Evolutionary conservation across 2,797 vertebrate genomes (phyloP).

Genomic region (Graptemys geographica): DNA sequence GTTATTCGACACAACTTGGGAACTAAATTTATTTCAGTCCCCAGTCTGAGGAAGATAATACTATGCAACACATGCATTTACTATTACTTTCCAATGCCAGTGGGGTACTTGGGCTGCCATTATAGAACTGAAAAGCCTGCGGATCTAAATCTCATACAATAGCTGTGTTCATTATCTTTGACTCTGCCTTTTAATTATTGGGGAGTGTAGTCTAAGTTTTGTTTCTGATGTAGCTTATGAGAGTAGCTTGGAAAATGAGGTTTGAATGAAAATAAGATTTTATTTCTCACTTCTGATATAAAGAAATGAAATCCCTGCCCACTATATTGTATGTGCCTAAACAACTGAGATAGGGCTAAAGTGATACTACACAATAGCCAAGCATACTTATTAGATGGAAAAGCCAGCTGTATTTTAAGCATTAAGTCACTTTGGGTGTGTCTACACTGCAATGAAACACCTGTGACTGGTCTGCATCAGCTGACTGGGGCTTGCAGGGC

Average conservation of each 20-base stretch:
- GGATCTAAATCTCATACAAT: not conserved
- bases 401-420: not conserved
- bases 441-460: not conserved
- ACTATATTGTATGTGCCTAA: not conserved
- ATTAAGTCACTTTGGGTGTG: not conserved
- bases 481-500: no score
- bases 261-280: not conserved
- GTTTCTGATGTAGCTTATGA: not conserved
- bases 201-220: not conserved
- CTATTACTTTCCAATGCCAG: not conserved
- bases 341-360: not conserved
- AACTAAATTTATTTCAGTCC: not conserved
- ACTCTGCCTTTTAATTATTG: not conserved
- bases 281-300: not conserved
- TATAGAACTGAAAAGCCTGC: accelerated
- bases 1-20: not conserved
- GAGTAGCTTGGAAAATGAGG: not conserved
- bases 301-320: not conserved
- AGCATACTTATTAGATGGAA: not conserved
- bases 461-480: not conserved
- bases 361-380: not conserved
- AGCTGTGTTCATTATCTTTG: not conserved
- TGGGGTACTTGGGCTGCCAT: accelerated
- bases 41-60: not conserved
- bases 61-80: not conserved